Percentiles rank a stretch among this genome's conserved stretches.
Conservation (phyloP, 2,888 invertebrate species). For the Cylindroiulus punctatus region DNA sequence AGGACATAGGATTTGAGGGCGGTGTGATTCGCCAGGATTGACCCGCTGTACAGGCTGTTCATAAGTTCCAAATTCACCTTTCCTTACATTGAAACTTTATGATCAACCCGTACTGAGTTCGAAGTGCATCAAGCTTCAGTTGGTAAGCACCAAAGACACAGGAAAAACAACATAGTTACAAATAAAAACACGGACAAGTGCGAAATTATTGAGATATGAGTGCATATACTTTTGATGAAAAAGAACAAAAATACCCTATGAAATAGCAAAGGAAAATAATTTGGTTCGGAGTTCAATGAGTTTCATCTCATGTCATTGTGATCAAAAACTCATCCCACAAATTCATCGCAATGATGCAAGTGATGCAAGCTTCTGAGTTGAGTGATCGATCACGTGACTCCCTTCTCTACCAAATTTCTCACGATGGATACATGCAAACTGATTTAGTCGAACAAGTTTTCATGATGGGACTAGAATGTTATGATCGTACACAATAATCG, state of each 20-base stretch:
- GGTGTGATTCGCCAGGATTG: background rate
- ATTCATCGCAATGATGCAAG: background rate
- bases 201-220: slow-evolving; percentile 29
- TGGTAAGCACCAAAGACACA: background rate
- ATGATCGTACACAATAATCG: background rate
- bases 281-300: background rate
- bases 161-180: slow-evolving; percentile 19
- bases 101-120: background rate
- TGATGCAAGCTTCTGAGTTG: background rate
- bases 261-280: slow-evolving; percentile 9
- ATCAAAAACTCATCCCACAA: background rate
- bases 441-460: slow-evolving; percentile 41
- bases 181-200: slow-evolving; percentile 35
- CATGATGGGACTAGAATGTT: slow-evolving; percentile 43
- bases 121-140: slow-evolving; percentile 8
- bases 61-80: background rate
- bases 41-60: background rate
- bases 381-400: background rate
- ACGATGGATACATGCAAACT: slow-evolving; percentile 36
- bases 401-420: background rate
- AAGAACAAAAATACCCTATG: slow-evolving; percentile 22
- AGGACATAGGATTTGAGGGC: background rate
- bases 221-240: slow-evolving; percentile 20
- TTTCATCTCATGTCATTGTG: background rate
- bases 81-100: background rate